Evolutionary conservation across 2,113 vertebrate species (phyloP).

Genomic region (Psilopsiagon aymara): DNA sequence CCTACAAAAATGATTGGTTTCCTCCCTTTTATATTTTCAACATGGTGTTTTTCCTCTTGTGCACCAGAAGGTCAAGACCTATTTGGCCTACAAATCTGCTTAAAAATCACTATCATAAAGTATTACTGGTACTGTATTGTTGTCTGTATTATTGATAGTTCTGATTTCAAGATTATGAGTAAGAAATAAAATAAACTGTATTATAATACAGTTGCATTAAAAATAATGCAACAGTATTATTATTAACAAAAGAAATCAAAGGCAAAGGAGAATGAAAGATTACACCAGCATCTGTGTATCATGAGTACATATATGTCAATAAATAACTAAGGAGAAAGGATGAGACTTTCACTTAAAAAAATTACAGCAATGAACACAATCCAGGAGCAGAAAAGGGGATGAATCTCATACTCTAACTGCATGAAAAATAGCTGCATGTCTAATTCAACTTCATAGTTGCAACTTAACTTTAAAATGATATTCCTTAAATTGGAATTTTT

Average conservation of each 20-base stretch:
- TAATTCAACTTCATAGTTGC: neutral
- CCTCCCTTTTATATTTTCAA: neutral
- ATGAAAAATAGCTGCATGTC: neutral
- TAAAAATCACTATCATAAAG: neutral
- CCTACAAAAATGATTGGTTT: neutral
- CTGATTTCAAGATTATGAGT: neutral
- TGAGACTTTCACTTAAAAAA: neutral
- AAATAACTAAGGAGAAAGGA: neutral
- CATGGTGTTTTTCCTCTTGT: neutral
- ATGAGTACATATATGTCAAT: neutral
- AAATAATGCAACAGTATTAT: neutral
- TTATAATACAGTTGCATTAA: neutral
- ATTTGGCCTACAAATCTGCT: neutral
- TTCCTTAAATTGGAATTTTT: neutral
- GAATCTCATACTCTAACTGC: neutral
- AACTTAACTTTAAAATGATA: neutral
- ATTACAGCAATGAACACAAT: neutral
- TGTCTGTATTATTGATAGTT: neutral
- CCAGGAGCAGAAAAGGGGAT: neutral
- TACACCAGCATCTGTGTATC: neutral
- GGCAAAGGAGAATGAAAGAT: neutral
- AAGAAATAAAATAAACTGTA: neutral
- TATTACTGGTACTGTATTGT: no score
- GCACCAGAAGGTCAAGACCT: neutral
- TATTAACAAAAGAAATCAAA: neutral